These are phyloP conservation scores for Poecilus cupreus DNA, from an alignment of 2,888 invertebrate genomes.

Conservation along the genomic window DNA sequence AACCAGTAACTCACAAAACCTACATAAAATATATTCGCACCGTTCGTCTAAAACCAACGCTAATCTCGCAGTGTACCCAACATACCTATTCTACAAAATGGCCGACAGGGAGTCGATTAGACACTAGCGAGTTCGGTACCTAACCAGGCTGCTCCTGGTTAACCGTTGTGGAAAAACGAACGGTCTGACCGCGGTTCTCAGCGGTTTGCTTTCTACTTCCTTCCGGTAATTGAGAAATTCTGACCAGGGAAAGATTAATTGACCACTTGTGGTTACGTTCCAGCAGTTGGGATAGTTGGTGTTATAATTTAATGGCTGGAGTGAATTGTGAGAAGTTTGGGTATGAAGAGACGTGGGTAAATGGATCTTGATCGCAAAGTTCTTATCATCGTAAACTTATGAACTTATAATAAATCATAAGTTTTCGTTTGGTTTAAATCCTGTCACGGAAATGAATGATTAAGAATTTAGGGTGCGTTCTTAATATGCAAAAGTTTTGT, in stretches of 20 bases:
- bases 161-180: constrained; percentile 31
- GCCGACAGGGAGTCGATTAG: not conserved
- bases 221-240: constrained; percentile 44
- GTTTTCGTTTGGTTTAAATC: no score
- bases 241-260: constrained; percentile 45
- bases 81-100: not conserved
- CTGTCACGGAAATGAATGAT: no score
- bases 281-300: constrained; percentile 9
- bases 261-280: constrained; percentile 48
- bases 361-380: not conserved
- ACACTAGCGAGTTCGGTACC: not conserved
- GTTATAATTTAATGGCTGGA: constrained; percentile 15
- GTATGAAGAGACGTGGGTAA: not conserved
- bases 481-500: no score
- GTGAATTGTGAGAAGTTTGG: constrained; percentile 3
- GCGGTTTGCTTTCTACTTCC: constrained; percentile 31
- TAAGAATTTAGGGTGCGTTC: no score
- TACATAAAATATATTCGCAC: not conserved
- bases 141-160: constrained; percentile 25
- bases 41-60: not conserved
- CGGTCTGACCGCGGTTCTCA: constrained; percentile 1
- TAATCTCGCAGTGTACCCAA: not conserved
- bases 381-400: not conserved
- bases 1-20: not conserved
- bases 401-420: no score